A percentile compares a stretch with the other conserved stretches of the same genome.
Conservation (phyloP, 2,797 vertebrate genomes). For the Ambastaia sidthimunki region DNA sequence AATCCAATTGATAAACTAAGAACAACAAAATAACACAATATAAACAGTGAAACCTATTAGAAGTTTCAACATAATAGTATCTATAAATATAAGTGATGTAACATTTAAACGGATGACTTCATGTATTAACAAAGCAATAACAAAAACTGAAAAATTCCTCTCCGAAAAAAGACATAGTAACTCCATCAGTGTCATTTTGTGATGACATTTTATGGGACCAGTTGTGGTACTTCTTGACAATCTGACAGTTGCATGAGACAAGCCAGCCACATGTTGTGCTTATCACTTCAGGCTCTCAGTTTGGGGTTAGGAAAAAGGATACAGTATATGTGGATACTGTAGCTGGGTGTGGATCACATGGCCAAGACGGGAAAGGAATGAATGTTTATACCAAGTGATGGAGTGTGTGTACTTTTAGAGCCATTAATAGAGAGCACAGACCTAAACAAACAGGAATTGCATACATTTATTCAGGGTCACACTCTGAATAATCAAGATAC, state of each 20-base stretch:
- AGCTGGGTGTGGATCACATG: neutral
- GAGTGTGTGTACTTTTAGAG: constrained; percentile 3
- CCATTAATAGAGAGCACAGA: neutral
- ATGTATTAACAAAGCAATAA: constrained; percentile 18
- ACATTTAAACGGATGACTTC: constrained; percentile 21
- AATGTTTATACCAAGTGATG: constrained; percentile 5
- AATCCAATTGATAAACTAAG: neutral
- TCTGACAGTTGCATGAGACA: constrained; percentile 6
- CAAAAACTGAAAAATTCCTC: constrained; percentile 8
- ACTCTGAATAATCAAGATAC: constrained; percentile 22
- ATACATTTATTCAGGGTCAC: constrained; percentile 28
- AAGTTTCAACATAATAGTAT: constrained; percentile 6
- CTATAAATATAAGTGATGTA: constrained; percentile 4
- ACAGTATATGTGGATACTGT: neutral
- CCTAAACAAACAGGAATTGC: constrained; percentile 3
- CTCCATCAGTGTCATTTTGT: neutral
- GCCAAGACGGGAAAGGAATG: neutral
- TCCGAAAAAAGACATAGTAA: neutral
- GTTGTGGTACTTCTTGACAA: constrained; percentile 30
- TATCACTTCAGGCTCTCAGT: too few species aligned
- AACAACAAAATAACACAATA: neutral
- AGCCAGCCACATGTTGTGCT: neutral
- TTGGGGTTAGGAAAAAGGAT: constrained; percentile 4
- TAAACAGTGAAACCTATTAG: constrained; percentile 19
- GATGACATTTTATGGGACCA: constrained; percentile 26